Evolutionary conservation across 2,113 vertebrate species (phyloP), one percentile per base, ranked within the genome.

Genomic region (Theropithecus gelada): DNA sequence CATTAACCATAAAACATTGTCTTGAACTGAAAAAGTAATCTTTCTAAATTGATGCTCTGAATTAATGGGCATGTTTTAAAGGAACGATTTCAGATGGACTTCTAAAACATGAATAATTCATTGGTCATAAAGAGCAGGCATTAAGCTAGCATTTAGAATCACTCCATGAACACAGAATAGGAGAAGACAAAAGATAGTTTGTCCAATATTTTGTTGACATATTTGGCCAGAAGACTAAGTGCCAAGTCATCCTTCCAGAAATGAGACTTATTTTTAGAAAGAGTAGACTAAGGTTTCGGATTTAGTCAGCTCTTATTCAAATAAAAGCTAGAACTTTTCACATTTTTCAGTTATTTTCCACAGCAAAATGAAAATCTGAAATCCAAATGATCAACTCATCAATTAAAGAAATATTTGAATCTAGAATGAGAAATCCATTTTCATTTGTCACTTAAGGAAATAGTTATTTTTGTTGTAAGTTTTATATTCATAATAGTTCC

Each of bases 101-200:
- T 95, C 87, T 97, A 96, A 97, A 93, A 72, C 75, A 96, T 88
- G 45, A 94, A 95, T 97, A 97, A 96, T 94, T 95, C 93, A 93
- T 90, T 85, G 43, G 22, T 75, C 52, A 84, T 50, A 96, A 93
- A 93, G 68, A 76, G 18, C 32, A 94, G 83, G 43, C 92, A 96
- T 70, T 93, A 87, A 98, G 27, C 78, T 61, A 32, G 64, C 84
- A 76, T 90, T 97, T 89, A 68, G 45, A 96, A 57, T 93, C 43
- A 70, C 70, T 89, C 55, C 48, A 78, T 35, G 52, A 87, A 90
- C 12, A 72, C 52, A 89, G 76, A 27, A 61, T 4, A 96, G 18
- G 50, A 94, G 70, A 72, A 76, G 40, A 40, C 40, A 86, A 91
- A 93, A 81, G 30, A 61, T 30, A 66, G 23, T 14, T 30, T 43